phyloP scores from a whole-genome alignment of 2,797 vertebrate genomes.

The Darevskia nairensis region DNA sequence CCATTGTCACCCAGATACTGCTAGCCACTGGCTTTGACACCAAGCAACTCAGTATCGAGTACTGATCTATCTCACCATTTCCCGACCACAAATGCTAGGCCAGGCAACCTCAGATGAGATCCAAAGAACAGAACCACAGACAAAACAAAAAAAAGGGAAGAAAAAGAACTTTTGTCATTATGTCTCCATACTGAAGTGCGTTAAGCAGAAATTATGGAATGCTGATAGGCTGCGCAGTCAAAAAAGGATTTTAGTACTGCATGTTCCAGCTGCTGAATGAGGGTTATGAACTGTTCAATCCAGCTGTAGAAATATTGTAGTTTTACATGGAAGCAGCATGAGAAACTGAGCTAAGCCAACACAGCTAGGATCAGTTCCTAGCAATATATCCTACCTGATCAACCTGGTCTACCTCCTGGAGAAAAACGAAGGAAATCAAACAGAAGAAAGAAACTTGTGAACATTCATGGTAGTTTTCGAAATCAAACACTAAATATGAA shows the following conservation, averaged over 20 bases:
- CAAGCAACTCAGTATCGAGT: slow-evolving; percentile 80
- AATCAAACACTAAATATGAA: slow-evolving; percentile 80
- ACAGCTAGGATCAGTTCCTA: slow-evolving; percentile 83
- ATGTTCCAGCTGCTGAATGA: slow-evolving; percentile 93
- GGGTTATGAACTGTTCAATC: slow-evolving; percentile 92
- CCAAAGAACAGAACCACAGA: slow-evolving; percentile 86
- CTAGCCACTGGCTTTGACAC: slow-evolving; percentile 67
- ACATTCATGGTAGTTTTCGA: slow-evolving; percentile 85
- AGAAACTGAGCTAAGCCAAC: slow-evolving; percentile 93
- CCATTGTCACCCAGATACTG: slow-evolving; percentile 77
- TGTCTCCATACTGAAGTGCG: slow-evolving; percentile 89
- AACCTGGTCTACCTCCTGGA: slow-evolving; percentile 99
- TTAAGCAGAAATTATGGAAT: slow-evolving; percentile 90
- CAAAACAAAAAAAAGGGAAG: slow-evolving; percentile 77
- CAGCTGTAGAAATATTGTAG: slow-evolving; percentile 86
- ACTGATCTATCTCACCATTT: slow-evolving; percentile 85
- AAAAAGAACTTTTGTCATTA: slow-evolving; percentile 82
- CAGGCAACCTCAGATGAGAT: slow-evolving; percentile 89
- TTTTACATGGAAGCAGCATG: slow-evolving; percentile 94
- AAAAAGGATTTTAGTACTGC: slow-evolving; percentile 90
- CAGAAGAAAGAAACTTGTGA: slow-evolving; percentile 98
- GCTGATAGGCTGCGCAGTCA: slow-evolving; percentile 84
- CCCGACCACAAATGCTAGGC: slow-evolving; percentile 81
- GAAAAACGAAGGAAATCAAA: slow-evolving; percentile 90
- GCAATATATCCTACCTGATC: slow-evolving; percentile 95